Base-by-base conservation (phyloP, 2,888 invertebrate genomes). In the Aquatica leii region DNA sequence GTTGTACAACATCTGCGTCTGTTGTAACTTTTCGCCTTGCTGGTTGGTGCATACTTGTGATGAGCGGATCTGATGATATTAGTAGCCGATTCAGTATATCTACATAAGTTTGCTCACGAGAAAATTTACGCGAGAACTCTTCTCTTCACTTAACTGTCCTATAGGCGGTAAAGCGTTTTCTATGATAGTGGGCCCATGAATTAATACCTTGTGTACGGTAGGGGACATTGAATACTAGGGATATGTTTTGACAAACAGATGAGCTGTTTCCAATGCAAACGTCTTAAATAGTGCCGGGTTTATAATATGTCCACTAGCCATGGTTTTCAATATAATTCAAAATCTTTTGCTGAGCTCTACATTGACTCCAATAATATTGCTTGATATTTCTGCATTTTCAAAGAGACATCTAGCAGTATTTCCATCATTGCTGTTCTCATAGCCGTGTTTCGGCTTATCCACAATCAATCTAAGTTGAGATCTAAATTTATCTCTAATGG, bases 351-450 rank as follows among this genome's bases (percentile, higher is more conserved):
- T 54, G 12, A 60, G 17, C 14, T 61, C n/a, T 18, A 14, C 34
- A 46, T 53, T 9, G 21, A 52, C 9, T n/a, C 41, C 61, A 2
- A 24, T 4, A 24, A 24, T 24, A 4, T 24, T 35, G 52, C 43
- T 20, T 11, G 62, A 56, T 11, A 50, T 24, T 35, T 14, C 17
- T 15, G 34, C 5, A 78, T 79, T 77, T 72, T 73, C 57, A 50
- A 69, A 69, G 50, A 69, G 62, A 12, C 58, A n/a, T 11, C 62
- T 57, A 21, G 64, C 66, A 11, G 64, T 65, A 48, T 67, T 68
- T 2, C 67, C 69, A 48, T 65, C 67, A 65, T 71, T 71, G n/a
- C 63, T 68, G 14, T 18, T 65, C 0, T 71, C 69, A 64, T 37
- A 64, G 0, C 63, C 62, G 15, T 59, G 69, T 21, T 68, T 70